These are phyloP conservation scores for Aphodius granarius DNA, from an alignment of 2,888 invertebrate species.

Conservation along the genomic window DNA sequence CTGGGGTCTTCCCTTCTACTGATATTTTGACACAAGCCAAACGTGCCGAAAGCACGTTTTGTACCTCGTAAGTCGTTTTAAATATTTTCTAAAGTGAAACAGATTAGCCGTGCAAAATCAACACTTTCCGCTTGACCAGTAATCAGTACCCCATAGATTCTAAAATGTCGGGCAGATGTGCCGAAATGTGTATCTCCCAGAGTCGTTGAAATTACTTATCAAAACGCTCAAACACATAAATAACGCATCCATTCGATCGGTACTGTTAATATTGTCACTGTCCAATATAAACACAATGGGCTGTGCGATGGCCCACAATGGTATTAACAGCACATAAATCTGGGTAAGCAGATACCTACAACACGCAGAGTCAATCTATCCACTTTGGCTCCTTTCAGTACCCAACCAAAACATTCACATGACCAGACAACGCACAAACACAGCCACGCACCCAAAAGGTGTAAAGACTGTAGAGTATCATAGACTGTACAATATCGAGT, in stretches of 20 bases:
- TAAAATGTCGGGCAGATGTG: constrained; percentile 14
- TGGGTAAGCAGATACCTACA: constrained; percentile 39
- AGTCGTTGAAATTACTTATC: constrained; percentile 44
- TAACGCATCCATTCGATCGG: constrained; percentile 19
- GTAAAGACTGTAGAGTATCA: no score
- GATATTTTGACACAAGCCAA: background rate
- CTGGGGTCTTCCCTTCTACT: no score
- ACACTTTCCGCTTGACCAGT: constrained; percentile 34
- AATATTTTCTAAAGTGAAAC: constrained; percentile 27
- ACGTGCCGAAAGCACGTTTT: background rate
- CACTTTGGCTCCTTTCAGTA: constrained; percentile 47
- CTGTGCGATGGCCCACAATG: constrained; percentile 48
- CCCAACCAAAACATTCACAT: constrained; percentile 45
- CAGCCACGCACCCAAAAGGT: constrained; percentile 42
- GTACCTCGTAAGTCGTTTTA: constrained; percentile 18
- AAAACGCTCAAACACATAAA: constrained; percentile 26
- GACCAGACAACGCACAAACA: constrained; percentile 50
- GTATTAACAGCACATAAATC: constrained; percentile 54
- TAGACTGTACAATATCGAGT: background rate
- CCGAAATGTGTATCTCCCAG: constrained; percentile 15
- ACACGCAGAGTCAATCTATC: constrained; percentile 42
- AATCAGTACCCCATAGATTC: background rate
- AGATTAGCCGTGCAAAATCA: constrained; percentile 38
- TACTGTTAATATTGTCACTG: constrained; percentile 51
- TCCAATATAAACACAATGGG: constrained; percentile 50